Conservation (phyloP, 2,888 invertebrate genomes). For the Anagyrus pseudococci region DNA sequence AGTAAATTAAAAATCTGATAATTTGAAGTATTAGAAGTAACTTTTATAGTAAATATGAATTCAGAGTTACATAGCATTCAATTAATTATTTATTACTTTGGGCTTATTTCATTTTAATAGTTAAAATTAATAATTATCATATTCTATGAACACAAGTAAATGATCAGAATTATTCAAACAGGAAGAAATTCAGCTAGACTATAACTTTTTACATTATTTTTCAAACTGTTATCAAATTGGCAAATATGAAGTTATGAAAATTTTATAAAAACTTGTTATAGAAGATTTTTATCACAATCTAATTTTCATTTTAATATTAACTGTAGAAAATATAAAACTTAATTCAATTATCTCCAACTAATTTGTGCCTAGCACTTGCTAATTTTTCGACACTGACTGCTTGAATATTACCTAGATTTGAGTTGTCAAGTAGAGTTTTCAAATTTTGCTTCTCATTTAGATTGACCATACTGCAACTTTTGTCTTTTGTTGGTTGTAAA, state of each 20-base stretch:
- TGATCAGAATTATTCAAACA: background rate
- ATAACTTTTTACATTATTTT: background rate
- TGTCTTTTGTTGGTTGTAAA: conserved; percentile 45
- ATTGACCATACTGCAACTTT: conserved; percentile 55
- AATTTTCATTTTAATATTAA: background rate
- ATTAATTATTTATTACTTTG: no score
- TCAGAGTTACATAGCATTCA: no score
- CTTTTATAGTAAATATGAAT: no score
- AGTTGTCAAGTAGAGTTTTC: conserved; percentile 46
- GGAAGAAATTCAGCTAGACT: background rate
- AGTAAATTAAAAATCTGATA: no score
- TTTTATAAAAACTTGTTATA: conserved; percentile 24
- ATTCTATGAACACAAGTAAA: conserved; percentile 23
- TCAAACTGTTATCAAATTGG: conserved; percentile 12
- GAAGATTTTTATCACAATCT: conserved; percentile 31
- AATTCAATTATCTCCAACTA: conserved; percentile 43
- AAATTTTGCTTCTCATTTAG: conserved; percentile 50
- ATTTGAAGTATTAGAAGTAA: no score
- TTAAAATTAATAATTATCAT: conserved; percentile 15
- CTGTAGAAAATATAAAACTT: conserved; percentile 6
- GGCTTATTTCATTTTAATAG: no score
- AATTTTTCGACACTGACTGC: conserved; percentile 51
- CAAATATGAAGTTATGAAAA: conserved; percentile 23
- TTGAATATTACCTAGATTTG: conserved; percentile 48
- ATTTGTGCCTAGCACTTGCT: conserved; percentile 49